Evolutionary conservation across 2,797 vertebrate species (phyloP).

Genomic region (Mormyrops attenuatus): DNA sequence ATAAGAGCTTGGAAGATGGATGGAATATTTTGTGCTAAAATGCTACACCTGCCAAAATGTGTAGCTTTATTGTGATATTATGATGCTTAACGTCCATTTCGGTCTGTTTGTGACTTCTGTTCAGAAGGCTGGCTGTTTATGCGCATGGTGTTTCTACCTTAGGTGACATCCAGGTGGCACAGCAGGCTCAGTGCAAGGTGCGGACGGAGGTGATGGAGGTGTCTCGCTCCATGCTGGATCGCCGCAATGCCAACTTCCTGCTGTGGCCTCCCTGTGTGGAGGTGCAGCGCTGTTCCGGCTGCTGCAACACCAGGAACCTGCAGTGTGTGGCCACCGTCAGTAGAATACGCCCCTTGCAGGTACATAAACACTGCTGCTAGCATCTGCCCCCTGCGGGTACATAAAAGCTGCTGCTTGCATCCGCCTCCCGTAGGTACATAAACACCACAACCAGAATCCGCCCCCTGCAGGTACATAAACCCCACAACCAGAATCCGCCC

Average conservation of each 20-base stretch:
- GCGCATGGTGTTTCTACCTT: conserved; percentile 34
- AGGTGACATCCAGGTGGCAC: conserved; percentile 65
- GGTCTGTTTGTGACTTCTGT: neutral
- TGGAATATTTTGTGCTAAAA: neutral
- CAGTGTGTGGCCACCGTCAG: conserved; percentile 73
- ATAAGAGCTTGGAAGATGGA: neutral
- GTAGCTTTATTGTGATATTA: neutral
- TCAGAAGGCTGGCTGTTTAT: neutral
- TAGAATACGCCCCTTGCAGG: conserved; percentile 66
- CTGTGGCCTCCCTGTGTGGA: conserved; percentile 88
- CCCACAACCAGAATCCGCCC: conserved; percentile 6
- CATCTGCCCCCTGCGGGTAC: conserved; percentile 33
- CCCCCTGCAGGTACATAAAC: conserved; percentile 35
- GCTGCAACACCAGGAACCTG: conserved; percentile 72
- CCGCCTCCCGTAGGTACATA: conserved; percentile 36
- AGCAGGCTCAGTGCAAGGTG: conserved; percentile 79
- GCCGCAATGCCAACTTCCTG: conserved; percentile 81
- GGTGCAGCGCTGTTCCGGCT: conserved; percentile 91
- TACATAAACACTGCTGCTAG: conserved; percentile 45
- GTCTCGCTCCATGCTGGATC: conserved; percentile 80
- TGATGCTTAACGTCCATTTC: neutral
- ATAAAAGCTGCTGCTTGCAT: neutral
- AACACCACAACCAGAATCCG: conserved; percentile 19
- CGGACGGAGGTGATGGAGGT: conserved; percentile 85
- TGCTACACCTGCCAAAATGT: neutral